Evolutionary conservation across 2,888 invertebrate genomes (phyloP), one percentile per base, ranked within the genome.

Genomic region (Pyralis farinalis): DNA sequence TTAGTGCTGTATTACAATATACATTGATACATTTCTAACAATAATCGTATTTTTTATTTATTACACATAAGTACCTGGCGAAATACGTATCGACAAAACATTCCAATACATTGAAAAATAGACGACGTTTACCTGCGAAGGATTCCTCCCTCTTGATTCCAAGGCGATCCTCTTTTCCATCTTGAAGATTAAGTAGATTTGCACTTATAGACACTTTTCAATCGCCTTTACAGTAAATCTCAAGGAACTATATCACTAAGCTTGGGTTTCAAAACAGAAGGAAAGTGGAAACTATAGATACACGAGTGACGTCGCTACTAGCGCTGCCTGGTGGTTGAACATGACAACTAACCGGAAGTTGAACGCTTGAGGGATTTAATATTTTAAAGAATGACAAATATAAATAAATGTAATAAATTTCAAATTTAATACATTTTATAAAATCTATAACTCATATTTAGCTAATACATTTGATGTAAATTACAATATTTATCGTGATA

Each of bases 151-250:
- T 77, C 98, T 92, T 90, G 96, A 94, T 91, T 98, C 98, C 80
- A 98, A 91, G 77, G 95, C 95, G 92, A 98, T 95, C 89, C 98
- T 94, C 86, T 97, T 97, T 91, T 97, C 97, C 97, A 98, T 98
- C 64, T 74, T 77, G 53, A 59, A 42, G 54, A 63, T 56, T 63
- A 53, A 59, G 49, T 53, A 53, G 54, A 59, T 58, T 68, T 62
- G 63, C 78, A 78, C 80, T 73, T 58, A 59, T 51, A 41, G 68
- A 62, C 78, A 80, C 81, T 75, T 63, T 53, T 51, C 50, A 67
- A 70, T 65, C 53, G 63, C 66, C 55, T 74, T 65, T 70, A 67
- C 66, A 71, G 59, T 76, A 72, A 72, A 74, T 76, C 69, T 71
- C 68, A 77, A 78, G 71, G 75, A 81, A 81, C 70, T 72, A 84